Conservation (phyloP, 2,113 vertebrate genomes). For the Engystomops pustulosus region DNA sequence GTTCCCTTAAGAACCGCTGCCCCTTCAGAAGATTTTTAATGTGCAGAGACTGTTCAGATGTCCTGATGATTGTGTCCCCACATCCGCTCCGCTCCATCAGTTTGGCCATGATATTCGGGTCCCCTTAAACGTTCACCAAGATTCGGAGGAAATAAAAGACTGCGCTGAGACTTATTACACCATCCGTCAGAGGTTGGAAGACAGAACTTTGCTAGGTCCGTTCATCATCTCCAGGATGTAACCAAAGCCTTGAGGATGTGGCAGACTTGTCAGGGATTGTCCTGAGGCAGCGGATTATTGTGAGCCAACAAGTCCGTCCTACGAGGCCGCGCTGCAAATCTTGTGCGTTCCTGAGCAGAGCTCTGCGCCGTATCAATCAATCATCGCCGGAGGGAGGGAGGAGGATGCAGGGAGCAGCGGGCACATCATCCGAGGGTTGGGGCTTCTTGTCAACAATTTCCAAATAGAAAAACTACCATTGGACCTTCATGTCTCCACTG, state of each 20-base stretch:
- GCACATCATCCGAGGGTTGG: too few relatives aligned
- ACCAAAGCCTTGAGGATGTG: background rate
- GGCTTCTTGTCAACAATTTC: background rate
- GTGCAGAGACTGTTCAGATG: too few relatives aligned
- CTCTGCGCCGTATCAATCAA: background rate
- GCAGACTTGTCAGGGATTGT: background rate
- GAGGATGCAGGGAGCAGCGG: background rate
- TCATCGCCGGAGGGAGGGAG: background rate
- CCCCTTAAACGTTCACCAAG: too few relatives aligned
- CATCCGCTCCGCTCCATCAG: too few relatives aligned
- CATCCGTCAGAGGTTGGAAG: background rate
- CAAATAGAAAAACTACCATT: background rate
- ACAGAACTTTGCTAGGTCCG: background rate
- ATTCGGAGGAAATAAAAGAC: too few relatives aligned
- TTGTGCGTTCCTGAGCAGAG: background rate
- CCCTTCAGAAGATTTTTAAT: too few relatives aligned
- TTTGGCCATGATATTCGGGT: too few relatives aligned
- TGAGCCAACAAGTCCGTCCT: background rate
- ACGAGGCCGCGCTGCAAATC: background rate
- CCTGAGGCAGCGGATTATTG: conserved; percentile 22
- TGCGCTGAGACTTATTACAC: background rate
- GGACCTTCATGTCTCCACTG: too few relatives aligned
- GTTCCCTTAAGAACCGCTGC: too few relatives aligned
- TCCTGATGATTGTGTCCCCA: too few relatives aligned
- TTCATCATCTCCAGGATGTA: background rate